Base-by-base conservation (phyloP, 2,797 vertebrate genomes). In the Silurus lanzhouensis region DNA sequence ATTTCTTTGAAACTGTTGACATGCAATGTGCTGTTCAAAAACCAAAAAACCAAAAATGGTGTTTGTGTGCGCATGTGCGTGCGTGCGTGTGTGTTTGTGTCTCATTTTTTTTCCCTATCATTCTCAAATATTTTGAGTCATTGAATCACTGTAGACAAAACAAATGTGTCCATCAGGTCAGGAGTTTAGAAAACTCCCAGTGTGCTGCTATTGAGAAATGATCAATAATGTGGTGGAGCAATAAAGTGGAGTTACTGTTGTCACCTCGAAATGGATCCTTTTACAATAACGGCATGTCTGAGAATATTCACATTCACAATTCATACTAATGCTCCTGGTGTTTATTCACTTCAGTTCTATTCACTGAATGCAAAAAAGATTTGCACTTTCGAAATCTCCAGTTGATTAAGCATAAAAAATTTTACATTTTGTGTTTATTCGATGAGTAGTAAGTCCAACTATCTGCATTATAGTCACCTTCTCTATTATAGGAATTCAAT, bases 1-100 rank as follows among this genome's bases (percentile, higher is more conserved):
- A 91, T 87, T 84, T 87, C 55, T 22, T 75, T 74, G 64, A 77
- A 86, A 74, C 55, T 44, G 83, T 75, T 63, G 67, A 79, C 66
- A 52, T 63, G 71, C 64, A 22, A 63, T 81, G 83, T 79, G 31
- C 22, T 80, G 48, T 71, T 71, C 8, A 10, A 70, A 76, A 55
- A 61, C 8, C 31, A 10, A 52, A 52, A 7, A 3, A 52, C 2
- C 4, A 38, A 38, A 5, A 38, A 38, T 38, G 3, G 1, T 52
- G 20, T 13, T 14, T 48, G 0, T 25, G 22, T 46, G 27, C 12
- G 8, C 19, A 27, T 70, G 67, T 38, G 15, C 19, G 5, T 68
- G 38, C n/a, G n/a, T n/a, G n/a, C 22, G 44, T 48, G 55, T 57
- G 55, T 57, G 38, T 38, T 38, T 38, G 38, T 38, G 38, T 38